Evolutionary conservation across 2,888 invertebrate genomes (phyloP).

Genomic region (Agrypnus murinus): DNA sequence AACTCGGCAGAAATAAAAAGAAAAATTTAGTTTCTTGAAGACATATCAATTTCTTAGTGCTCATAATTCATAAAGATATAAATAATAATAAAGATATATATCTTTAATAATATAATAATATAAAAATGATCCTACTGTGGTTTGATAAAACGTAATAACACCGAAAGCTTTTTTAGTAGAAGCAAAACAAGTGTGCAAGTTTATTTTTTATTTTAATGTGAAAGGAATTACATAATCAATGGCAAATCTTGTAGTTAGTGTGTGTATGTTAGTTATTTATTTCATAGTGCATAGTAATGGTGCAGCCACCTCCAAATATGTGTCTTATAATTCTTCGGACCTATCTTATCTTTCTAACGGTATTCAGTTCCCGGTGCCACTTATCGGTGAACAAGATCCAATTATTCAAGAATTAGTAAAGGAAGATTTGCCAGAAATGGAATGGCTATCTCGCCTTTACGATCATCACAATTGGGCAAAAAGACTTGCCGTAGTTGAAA

Average conservation of each 20-base stretch:
- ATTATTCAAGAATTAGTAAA: conserved; percentile 55
- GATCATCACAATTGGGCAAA: conserved; percentile 78
- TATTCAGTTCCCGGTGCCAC: conserved; percentile 67
- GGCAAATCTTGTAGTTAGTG: conserved; percentile 44
- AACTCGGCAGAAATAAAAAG: no score
- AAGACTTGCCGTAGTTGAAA: conserved; percentile 57
- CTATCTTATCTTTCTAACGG: conserved; percentile 69
- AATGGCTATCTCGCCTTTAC: conserved; percentile 79
- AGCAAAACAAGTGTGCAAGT: conserved; percentile 64
- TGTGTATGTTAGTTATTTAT: conserved; percentile 52
- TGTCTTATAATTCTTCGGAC: conserved; percentile 68
- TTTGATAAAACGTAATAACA: conserved; percentile 48
- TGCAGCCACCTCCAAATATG: conserved; percentile 57
- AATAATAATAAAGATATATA: no score
- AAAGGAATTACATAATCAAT: conserved; percentile 35
- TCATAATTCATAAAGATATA: no score
- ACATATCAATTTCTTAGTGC: no score
- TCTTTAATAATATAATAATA: no score
- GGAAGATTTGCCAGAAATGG: conserved; percentile 72
- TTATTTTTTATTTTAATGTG: neutral
- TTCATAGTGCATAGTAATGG: conserved; percentile 50
- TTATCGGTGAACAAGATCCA: conserved; percentile 56
- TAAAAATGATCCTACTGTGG: conserved; percentile 42
- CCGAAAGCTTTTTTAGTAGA: conserved; percentile 63
- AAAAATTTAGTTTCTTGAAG: no score